A percentile compares a stretch with the other conserved stretches of the same genome.
Evolutionary conservation across 2,113 vertebrate genomes (phyloP).

Genomic region (Leiothrix lutea): DNA sequence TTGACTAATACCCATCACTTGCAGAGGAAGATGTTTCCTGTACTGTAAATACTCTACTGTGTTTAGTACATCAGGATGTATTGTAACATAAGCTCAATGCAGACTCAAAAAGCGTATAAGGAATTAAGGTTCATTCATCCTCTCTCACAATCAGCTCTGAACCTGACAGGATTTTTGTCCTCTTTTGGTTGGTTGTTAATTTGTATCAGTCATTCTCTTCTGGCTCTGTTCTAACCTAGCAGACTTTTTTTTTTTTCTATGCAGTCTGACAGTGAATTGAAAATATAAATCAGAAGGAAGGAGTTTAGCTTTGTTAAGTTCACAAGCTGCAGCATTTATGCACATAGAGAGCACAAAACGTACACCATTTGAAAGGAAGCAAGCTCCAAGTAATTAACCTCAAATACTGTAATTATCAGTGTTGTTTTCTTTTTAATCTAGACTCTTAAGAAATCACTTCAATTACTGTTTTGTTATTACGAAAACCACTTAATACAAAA

Average conservation of each 20-base stretch:
- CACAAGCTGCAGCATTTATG: background rate
- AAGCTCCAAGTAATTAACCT: constrained; percentile 36
- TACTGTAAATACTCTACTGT: background rate
- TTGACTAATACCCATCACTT: background rate
- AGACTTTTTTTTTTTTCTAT: background rate
- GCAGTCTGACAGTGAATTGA: background rate
- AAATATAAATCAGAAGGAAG: constrained; percentile 3
- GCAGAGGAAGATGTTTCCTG: background rate
- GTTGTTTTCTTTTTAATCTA: background rate
- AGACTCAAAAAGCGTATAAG: background rate
- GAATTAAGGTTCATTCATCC: background rate
- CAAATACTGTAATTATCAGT: constrained; percentile 48
- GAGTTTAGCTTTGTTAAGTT: background rate
- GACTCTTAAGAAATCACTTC: constrained; percentile 29
- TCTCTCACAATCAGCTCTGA: background rate
- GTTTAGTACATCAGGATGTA: background rate
- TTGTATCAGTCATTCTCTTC: background rate
- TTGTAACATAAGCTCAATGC: background rate
- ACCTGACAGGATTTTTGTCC: background rate
- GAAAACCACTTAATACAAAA: background rate
- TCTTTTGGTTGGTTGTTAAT: background rate
- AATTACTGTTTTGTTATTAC: constrained; percentile 22
- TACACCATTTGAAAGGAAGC: background rate
- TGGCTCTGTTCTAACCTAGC: background rate
- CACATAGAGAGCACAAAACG: background rate